Conservation (phyloP, 2,113 vertebrate genomes). For the Tupaia tana region DNA sequence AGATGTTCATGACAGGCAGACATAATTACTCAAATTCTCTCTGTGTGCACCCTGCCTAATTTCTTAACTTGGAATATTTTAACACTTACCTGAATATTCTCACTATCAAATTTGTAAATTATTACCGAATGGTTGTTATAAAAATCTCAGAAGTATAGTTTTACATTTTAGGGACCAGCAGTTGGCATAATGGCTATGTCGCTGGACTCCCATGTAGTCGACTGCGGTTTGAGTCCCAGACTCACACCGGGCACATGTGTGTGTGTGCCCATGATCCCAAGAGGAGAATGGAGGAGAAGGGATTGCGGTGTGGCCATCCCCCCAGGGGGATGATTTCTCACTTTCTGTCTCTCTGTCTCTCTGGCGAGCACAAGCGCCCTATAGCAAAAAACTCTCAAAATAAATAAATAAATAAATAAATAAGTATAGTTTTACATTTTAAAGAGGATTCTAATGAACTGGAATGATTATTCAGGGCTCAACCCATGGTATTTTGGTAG, state of each 20-base stretch:
- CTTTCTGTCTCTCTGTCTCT: too few relatives aligned
- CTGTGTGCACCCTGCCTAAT: not conserved
- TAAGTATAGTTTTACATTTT: constrained; percentile 20
- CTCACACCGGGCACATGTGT: too few relatives aligned
- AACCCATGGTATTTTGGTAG: not conserved
- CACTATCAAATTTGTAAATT: constrained; percentile 31
- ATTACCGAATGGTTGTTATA: not conserved
- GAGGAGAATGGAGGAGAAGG: too few relatives aligned
- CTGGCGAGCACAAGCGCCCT: too few relatives aligned
- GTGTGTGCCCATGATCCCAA: too few relatives aligned
- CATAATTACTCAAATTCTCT: not conserved
- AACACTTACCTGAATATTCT: not conserved
- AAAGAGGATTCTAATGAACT: not conserved
- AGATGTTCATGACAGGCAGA: not conserved
- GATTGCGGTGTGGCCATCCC: too few relatives aligned
- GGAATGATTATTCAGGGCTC: not conserved
- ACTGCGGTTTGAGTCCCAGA: too few relatives aligned
- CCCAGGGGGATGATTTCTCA: too few relatives aligned
- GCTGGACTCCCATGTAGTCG: too few relatives aligned
- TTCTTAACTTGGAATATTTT: not conserved
- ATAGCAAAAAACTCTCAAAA: too few relatives aligned
- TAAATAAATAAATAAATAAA: not conserved
- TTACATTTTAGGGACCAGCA: constrained; percentile 11
- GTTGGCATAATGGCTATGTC: too few relatives aligned
- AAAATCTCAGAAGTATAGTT: constrained; percentile 5